Percentiles rank a stretch among this genome's conserved stretches.
phyloP scores from a whole-genome alignment of 2,113 vertebrate genomes.

The Megaceryle maxima region DNA sequence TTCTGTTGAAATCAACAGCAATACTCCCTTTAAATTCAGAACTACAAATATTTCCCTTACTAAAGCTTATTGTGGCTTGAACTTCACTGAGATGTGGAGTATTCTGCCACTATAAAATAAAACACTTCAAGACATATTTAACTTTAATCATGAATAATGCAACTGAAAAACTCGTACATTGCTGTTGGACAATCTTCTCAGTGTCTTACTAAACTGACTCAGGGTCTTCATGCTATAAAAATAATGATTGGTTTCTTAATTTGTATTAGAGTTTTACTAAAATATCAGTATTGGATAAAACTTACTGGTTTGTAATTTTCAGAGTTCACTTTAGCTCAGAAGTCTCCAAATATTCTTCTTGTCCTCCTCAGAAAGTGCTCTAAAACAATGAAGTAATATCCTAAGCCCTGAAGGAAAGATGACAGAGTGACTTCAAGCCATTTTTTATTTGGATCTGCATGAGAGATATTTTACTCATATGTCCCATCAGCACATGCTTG shows the following conservation, averaged over 20 bases:
- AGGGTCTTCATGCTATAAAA: background rate
- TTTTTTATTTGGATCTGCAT: background rate
- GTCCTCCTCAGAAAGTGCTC: background rate
- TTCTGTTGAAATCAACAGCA: background rate
- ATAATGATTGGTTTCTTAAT: background rate
- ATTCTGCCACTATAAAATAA: background rate
- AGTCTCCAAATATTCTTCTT: background rate
- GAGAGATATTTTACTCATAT: background rate
- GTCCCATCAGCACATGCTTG: background rate
- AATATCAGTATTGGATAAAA: background rate
- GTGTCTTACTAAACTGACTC: background rate
- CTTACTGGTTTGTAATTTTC: background rate
- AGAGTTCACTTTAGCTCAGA: background rate
- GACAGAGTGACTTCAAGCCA: background rate
- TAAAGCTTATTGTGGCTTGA: background rate
- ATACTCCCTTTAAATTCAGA: background rate
- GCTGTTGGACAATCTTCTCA: background rate
- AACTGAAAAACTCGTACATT: background rate
- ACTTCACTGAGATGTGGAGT: background rate
- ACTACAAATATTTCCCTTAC: background rate
- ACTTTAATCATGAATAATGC: background rate
- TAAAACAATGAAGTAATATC: background rate
- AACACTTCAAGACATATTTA: background rate
- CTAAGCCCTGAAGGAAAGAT: background rate
- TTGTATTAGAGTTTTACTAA: background rate